phyloP scores from a whole-genome alignment of 2,113 vertebrate species.

The Furnarius figulus region DNA sequence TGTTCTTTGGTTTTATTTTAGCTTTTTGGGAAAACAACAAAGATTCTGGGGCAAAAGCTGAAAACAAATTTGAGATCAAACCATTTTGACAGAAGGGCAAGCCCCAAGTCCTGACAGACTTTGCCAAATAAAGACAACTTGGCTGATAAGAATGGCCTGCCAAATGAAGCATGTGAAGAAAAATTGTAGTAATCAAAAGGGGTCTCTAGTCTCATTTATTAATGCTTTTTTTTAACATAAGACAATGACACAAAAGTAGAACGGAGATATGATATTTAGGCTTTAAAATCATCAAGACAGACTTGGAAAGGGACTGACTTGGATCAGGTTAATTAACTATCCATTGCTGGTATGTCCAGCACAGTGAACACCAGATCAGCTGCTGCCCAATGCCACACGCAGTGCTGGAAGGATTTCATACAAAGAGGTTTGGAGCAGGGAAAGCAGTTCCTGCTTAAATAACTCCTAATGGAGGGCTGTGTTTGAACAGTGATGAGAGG shows the following conservation, averaged over 20 bases:
- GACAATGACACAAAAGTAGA: neutral
- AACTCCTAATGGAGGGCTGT: conserved; percentile 23
- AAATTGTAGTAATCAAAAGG: neutral
- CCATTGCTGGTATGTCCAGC: neutral
- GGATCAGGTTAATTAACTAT: neutral
- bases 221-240: neutral
- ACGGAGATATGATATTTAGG: neutral
- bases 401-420: neutral
- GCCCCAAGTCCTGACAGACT: neutral
- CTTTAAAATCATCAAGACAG: neutral
- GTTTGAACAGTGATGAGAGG: conserved; percentile 37
- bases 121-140: neutral
- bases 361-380: neutral
- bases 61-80: neutral
- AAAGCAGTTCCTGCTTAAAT: conserved; percentile 14
- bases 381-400: neutral
- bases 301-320: neutral
- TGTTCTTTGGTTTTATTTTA: neutral
- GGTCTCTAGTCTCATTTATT: neutral
- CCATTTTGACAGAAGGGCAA: neutral
- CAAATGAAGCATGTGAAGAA: conserved; percentile 32
- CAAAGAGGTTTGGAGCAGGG: neutral
- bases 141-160: neutral
- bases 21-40: neutral
- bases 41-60: neutral